Evolutionary conservation across 1,140 invertebrate genomes (phyloP), one percentile per base, ranked within the genome.

Genomic region (Drosophila oshimai): DNA sequence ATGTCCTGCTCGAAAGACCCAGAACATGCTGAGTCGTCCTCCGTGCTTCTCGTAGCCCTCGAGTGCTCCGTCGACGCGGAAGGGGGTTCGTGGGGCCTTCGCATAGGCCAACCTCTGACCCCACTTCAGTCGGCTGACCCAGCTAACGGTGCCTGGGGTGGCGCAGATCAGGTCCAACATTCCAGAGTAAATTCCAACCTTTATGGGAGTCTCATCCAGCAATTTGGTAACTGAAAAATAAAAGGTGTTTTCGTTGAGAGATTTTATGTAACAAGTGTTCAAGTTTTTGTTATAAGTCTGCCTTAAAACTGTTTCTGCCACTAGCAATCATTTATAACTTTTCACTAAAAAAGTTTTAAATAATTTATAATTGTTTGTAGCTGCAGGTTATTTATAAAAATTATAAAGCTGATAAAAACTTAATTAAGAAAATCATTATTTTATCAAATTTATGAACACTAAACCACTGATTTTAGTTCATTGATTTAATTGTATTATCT

Each of bases 91-190:
- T 0, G 74, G 53, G 0, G 94, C 91, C 3, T 72, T 90, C 5
- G 86, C 81, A 91, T 94, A 97, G 0, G 88, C 71, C 13, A 91
- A 74, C 10, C 93, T 92, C 33, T 92, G 92, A 13, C 74, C 81
- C 94, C 94, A 97, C 26, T 93, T 91, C 49, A 96, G 91, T 4
- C 92, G 92, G 39, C 95, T 93, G 3, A 96, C 93, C 96, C 96
- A 97, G n/a, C 92, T 86, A 22, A 94, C 79, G 46, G 91, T 92
- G 93, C 94, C 95, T 34, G 93, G 92, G 2, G 94, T 95, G 58
- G 95, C 93, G 2, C 95, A 95, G 72, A 96, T 95, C 3, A 96
- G 90, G 83, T 96, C 95, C 41, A 94, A 86, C 46, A 94, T 93
- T 4, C 90, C 90, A 4, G 89, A 90, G 18, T 72, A 91, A 4